Conservation (phyloP, 2,797 vertebrate genomes). For the Dendrocincla tyrannina region DNA sequence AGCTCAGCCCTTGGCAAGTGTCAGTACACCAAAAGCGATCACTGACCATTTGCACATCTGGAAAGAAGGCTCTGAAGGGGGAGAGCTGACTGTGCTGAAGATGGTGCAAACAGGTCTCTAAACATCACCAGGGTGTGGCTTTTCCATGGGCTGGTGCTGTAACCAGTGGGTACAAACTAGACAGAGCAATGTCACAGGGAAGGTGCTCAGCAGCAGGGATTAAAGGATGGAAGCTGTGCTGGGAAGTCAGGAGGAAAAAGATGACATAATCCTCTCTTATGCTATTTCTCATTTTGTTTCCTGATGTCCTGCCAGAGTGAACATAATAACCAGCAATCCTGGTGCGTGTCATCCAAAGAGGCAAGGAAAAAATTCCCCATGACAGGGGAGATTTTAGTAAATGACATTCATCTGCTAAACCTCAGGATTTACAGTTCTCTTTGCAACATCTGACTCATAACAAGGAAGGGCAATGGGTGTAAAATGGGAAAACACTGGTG, state of each 20-base stretch:
- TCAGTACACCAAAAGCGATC: background rate
- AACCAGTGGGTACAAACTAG: background rate
- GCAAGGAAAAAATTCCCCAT: background rate
- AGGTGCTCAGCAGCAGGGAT: background rate
- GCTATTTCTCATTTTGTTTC: slow-evolving; percentile 5
- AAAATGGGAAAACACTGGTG: background rate
- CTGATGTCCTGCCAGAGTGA: slow-evolving; percentile 37
- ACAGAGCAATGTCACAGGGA: background rate
- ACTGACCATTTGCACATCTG: background rate
- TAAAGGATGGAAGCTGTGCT: background rate
- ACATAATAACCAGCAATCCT: background rate
- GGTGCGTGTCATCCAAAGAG: background rate
- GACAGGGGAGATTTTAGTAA: slow-evolving; percentile 1
- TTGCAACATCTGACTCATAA: background rate
- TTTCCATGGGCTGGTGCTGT: background rate
- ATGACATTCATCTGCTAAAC: background rate
- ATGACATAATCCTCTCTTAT: slow-evolving; percentile 32
- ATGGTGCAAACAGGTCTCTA: background rate
- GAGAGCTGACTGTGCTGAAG: background rate
- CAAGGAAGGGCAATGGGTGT: background rate
- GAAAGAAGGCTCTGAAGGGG: background rate
- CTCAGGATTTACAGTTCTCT: background rate
- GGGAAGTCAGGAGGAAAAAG: slow-evolving; percentile 12
- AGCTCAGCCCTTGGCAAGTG: background rate
- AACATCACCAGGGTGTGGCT: background rate